phyloP scores from a whole-genome alignment of 2,113 vertebrate genomes.

The Setophaga coronata region DNA sequence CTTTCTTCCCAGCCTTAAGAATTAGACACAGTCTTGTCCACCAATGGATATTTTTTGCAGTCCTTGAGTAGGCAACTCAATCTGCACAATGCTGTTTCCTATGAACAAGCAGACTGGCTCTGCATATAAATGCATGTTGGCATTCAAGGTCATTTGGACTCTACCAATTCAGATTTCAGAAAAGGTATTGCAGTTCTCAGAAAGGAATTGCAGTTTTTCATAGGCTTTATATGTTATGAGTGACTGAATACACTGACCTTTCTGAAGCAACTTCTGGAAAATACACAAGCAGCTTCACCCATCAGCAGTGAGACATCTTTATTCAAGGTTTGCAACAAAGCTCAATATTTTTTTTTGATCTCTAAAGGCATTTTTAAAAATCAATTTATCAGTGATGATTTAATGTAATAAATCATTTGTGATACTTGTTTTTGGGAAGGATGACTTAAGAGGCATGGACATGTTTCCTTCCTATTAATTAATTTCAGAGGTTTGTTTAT shows the following conservation, averaged over 20 bases:
- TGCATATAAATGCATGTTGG: background rate
- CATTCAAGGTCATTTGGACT: background rate
- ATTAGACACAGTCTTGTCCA: background rate
- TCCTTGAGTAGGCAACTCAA: rapidly evolving
- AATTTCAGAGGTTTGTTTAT: too few species aligned
- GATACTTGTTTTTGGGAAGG: background rate
- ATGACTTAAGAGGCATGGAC: background rate
- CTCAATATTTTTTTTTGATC: background rate
- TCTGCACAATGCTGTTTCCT: background rate
- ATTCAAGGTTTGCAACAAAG: background rate
- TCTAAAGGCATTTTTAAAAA: background rate
- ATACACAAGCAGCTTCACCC: background rate
- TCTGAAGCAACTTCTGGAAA: background rate
- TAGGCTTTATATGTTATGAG: background rate
- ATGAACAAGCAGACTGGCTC: background rate
- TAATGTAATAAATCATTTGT: background rate
- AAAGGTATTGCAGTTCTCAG: background rate
- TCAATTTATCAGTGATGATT: background rate
- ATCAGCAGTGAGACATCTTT: background rate
- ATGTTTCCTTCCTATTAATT: too few species aligned
- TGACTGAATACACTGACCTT: background rate
- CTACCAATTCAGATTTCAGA: background rate
- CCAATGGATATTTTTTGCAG: background rate
- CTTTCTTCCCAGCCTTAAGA: background rate
- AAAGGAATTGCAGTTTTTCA: background rate